Percentiles rank a stretch among this genome's conserved stretches.
These are phyloP conservation scores for Monoplex corrugatus DNA, from an alignment of 2,888 invertebrate species.

Conservation along the genomic window DNA sequence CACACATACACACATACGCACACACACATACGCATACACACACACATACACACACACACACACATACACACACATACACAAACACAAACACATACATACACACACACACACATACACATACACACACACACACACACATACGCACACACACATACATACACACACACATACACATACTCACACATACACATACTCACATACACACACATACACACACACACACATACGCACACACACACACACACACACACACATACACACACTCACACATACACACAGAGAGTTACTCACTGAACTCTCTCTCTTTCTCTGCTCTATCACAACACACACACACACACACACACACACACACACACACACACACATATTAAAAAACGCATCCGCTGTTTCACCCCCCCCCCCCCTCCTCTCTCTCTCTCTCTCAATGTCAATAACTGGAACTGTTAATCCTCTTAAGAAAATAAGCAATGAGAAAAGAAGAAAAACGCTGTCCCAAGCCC, in stretches of 20 bases:
- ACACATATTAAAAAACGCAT: background rate
- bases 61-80: background rate
- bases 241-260: background rate
- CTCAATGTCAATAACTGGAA: too few relatives aligned
- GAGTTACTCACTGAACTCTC: background rate
- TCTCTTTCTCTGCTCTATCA: background rate
- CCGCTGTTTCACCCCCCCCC: too few relatives aligned
- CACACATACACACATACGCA: background rate
- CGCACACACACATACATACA: background rate
- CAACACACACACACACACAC: too few relatives aligned
- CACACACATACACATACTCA: background rate
- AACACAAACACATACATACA: background rate
- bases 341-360: too few relatives aligned
- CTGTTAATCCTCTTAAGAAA: too few relatives aligned
- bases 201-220: constrained; percentile 21
- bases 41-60: background rate
- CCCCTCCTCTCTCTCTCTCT: too few relatives aligned
- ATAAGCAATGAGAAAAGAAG: too few relatives aligned
- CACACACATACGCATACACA: background rate
- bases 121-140: too few relatives aligned
- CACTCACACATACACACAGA: background rate
- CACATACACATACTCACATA: background rate
- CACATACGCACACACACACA: background rate
- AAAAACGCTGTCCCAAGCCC: too few relatives aligned
- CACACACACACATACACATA: background rate